phyloP scores from a whole-genome alignment of 2,797 vertebrate species.

The Gobionotothen gibberifrons region DNA sequence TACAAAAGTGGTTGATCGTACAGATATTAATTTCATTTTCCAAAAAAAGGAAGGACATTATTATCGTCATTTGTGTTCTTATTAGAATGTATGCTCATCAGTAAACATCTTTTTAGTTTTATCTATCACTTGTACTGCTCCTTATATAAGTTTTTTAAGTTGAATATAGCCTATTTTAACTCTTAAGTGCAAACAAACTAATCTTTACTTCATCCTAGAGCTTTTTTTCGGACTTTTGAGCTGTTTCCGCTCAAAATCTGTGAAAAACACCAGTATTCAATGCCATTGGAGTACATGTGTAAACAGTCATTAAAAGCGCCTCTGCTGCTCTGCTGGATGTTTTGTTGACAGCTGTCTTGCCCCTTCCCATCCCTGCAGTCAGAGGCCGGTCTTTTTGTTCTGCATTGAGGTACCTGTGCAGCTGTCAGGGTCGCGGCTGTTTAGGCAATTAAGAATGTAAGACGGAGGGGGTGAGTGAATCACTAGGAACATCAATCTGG shows the following conservation, averaged over 20 bases:
- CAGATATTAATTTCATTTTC: too few relatives aligned
- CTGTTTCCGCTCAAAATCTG: not conserved
- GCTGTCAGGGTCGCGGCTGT: conserved; percentile 77
- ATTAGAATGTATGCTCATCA: not conserved
- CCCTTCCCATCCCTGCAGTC: conserved; percentile 33
- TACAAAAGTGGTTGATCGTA: too few relatives aligned
- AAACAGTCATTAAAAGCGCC: not conserved
- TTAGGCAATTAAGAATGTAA: conserved; percentile 77
- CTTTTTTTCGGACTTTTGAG: not conserved
- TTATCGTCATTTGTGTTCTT: not conserved
- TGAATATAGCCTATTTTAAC: not conserved
- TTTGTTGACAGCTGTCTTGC: conserved; percentile 48
- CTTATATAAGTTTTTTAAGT: too few relatives aligned
- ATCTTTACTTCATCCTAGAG: not conserved
- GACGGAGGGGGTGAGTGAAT: conserved; percentile 70
- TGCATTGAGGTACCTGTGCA: conserved; percentile 76
- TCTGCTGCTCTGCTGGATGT: conserved; percentile 13
- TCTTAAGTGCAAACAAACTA: not conserved
- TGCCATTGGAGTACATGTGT: not conserved
- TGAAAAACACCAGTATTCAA: not conserved
- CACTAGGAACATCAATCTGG: conserved; percentile 78
- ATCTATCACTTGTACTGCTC: not conserved
- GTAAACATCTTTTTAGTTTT: not conserved
- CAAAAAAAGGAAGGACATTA: too few relatives aligned
- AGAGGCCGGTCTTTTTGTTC: conserved; percentile 52